Conservation (phyloP, 2,888 invertebrate species). For the Amitus sp. region DNA sequence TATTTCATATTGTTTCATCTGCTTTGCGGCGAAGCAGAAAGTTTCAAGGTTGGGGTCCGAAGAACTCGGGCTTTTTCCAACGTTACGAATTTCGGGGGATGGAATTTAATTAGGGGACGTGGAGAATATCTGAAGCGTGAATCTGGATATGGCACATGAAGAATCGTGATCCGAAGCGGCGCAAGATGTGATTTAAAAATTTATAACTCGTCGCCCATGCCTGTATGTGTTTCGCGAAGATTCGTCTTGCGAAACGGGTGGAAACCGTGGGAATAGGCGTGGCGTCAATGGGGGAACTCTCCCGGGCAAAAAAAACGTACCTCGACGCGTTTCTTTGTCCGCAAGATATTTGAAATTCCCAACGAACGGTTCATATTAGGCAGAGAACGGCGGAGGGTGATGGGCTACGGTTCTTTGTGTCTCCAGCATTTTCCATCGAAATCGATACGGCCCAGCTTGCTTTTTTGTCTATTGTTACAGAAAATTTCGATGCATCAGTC, state of each 20-base stretch:
- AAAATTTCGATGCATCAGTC: too few species aligned
- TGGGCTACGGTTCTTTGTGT: conserved; percentile 28
- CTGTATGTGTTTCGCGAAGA: too few species aligned
- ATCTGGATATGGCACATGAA: too few species aligned
- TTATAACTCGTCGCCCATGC: too few species aligned
- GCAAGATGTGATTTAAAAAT: too few species aligned
- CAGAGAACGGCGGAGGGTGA: too few species aligned
- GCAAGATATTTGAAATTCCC: conserved; percentile 34
- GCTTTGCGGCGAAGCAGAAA: conserved; percentile 29
- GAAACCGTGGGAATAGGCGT: conserved; percentile 31
- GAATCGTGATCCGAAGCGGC: too few species aligned
- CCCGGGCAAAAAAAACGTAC: conserved; percentile 15
- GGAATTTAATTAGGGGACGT: conserved; percentile 31
- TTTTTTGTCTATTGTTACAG: too few species aligned
- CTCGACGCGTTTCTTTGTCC: conserved; percentile 30
- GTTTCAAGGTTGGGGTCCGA: conserved; percentile 38
- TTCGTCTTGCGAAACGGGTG: conserved; percentile 1
- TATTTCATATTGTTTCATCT: conserved; percentile 38
- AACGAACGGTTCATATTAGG: too few species aligned
- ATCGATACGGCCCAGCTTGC: conserved; percentile 12
- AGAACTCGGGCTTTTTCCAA: too few species aligned
- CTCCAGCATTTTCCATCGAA: conserved; percentile 21
- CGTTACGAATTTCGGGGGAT: conserved; percentile 16
- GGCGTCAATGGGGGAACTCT: conserved; percentile 18
- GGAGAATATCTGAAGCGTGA: too few species aligned